phyloP scores from a whole-genome alignment of 2,797 vertebrate species.

The Lerista edwardsae region DNA sequence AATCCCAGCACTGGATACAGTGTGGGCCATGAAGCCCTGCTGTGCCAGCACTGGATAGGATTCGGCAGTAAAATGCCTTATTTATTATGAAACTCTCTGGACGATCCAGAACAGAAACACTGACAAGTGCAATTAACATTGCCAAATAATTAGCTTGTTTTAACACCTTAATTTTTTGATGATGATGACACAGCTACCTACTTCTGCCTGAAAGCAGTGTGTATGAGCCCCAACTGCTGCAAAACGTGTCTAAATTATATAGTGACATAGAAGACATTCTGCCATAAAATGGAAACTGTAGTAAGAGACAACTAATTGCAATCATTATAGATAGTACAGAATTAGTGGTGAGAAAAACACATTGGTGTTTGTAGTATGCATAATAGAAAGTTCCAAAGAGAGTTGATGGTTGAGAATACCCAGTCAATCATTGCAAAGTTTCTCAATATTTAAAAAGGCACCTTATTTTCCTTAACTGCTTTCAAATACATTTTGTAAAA shows the following conservation, averaged over 20 bases:
- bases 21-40: no score
- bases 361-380: not conserved
- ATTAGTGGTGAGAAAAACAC: not conserved
- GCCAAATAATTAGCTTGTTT: no score
- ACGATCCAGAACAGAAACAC: no score
- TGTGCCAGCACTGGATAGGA: no score
- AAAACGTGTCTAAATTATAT: not conserved
- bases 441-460: conserved; percentile 13
- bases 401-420: conserved; percentile 1
- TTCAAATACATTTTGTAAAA: conserved; percentile 1
- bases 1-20: no score
- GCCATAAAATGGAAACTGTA: not conserved
- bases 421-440: not conserved
- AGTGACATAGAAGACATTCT: not conserved
- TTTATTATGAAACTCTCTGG: no score
- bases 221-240: not conserved
- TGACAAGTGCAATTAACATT: no score
- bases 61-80: no score
- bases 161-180: no score
- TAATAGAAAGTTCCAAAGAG: not conserved
- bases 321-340: no score
- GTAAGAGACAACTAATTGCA: not conserved
- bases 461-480: not conserved
- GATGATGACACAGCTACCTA: not conserved
- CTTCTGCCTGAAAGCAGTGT: not conserved